Evolutionary conservation across 2,797 vertebrate genomes (phyloP), one percentile per base, ranked within the genome.

Genomic region (Pempheris klunzingeri): DNA sequence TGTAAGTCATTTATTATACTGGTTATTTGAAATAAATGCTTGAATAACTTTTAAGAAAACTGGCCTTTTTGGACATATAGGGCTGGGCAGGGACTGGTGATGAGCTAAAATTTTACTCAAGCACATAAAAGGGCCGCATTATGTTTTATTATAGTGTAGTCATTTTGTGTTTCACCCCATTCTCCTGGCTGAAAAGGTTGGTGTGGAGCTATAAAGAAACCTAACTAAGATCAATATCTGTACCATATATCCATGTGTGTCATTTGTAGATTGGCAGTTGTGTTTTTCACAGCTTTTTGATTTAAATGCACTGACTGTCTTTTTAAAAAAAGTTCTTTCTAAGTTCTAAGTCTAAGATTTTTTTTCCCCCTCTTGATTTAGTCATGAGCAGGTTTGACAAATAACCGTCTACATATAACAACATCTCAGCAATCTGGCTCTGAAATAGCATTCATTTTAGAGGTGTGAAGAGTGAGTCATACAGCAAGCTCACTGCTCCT

Each of bases 401-500:
- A 39, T 22, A 18, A 44, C 2, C 26, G 22, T 54, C 43, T 20
- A 7, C 9, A 46, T 64, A 7, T 52, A 24, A 50, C 28, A 68
- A 34, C 18, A 44, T 71, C 24, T 47, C 38, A 75, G 36, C 20
- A 41, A 34, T 47, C 41, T 39, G 67, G 18, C 18, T 63, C 43
- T 63, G 17, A 50, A 24, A 44, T 7, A 55, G 32, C 20, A 59
- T 34, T 77, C 24, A 57, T 3, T 68, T 28, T 38, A 24, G 30
- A 68, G 17, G 65, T 77, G 71, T 69, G 32, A 58, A 65, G 7
- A 61, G 13, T 71, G 71, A 83, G 26, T 67, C 74, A 71, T 46
- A 28, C 66, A 59, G 7, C 24, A 1, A 49, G 12, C 55, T 57
- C 57, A 67, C 6, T 13, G 49, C 32, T 63, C 39, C 69, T 71